phyloP scores from a whole-genome alignment of 1,140 invertebrate genomes.

The Oryctes rhinoceros region DNA sequence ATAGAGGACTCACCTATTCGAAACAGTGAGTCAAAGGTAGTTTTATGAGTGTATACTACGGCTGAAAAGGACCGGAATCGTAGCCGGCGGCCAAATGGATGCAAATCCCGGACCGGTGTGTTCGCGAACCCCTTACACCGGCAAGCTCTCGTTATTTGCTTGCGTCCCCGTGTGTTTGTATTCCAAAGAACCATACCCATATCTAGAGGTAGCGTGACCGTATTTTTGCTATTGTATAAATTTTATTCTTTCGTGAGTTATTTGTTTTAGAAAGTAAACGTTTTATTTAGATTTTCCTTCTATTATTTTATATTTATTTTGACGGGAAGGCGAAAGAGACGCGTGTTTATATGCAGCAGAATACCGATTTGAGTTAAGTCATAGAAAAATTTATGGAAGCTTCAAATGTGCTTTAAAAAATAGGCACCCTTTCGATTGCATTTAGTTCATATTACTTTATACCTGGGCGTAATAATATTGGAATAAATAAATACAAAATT shows the following conservation, averaged over 20 bases:
- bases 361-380: too few species aligned
- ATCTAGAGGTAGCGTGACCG: not conserved
- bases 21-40: constrained; percentile 29
- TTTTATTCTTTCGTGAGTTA: constrained; percentile 30
- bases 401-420: too few species aligned
- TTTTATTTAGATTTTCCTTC: constrained; percentile 17
- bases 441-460: too few species aligned
- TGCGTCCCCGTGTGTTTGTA: constrained; percentile 35
- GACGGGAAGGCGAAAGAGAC: not conserved
- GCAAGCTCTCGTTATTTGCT: constrained; percentile 23
- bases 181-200: not conserved
- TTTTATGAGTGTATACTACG: constrained; percentile 8
- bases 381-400: too few species aligned
- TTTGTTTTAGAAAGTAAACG: constrained; percentile 22
- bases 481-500: too few species aligned
- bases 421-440: too few species aligned
- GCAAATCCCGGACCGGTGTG: constrained; percentile 28
- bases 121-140: constrained; percentile 1
- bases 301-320: not conserved
- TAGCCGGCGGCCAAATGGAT: constrained; percentile 18
- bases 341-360: too few species aligned
- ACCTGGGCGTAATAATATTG: too few species aligned
- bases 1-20: constrained; percentile 15
- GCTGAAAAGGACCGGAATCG: constrained; percentile 27
- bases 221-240: constrained; percentile 27